These are phyloP conservation scores for Drosophila nr. medialis DNA, from an alignment of 2,888 invertebrate genomes.

Conservation along the genomic window DNA sequence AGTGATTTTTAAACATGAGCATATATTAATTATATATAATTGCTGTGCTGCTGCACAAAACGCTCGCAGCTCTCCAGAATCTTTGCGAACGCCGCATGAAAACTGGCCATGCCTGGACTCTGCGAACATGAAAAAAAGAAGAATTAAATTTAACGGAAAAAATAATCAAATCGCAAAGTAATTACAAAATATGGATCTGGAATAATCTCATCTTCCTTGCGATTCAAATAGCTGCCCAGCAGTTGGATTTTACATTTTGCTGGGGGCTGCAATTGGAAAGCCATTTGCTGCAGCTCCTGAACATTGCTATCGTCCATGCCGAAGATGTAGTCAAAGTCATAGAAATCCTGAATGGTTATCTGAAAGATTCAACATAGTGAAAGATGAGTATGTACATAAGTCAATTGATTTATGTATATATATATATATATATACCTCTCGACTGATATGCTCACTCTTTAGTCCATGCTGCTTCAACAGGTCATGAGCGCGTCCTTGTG, in stretches of 20 bases:
- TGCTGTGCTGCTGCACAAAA: conserved; percentile 54
- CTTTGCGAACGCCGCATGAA: conserved; percentile 74
- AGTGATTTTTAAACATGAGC: not conserved
- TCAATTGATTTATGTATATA: not conserved
- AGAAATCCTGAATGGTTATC: conserved; percentile 90
- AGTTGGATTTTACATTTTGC: conserved; percentile 90
- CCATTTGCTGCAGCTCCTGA: conserved; percentile 86
- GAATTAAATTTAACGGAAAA: not conserved
- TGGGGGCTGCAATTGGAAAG: conserved; percentile 85
- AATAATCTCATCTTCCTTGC: conserved; percentile 90
- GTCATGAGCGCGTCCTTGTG: conserved; percentile 88
- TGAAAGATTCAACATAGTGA: conserved; percentile 79
- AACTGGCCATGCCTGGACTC: conserved; percentile 76
- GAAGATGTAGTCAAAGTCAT: conserved; percentile 93
- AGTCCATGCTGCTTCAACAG: conserved; percentile 87
- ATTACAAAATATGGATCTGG: conserved; percentile 96
- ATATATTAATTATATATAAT: not conserved
- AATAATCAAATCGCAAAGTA: conserved; percentile 13
- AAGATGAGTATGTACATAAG: not conserved
- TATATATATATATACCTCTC: conserved; percentile 84
- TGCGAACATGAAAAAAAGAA: conserved; percentile 27
- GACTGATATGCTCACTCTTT: conserved; percentile 87
- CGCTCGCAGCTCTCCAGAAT: conserved; percentile 71
- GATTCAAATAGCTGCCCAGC: conserved; percentile 92
- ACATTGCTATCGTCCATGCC: conserved; percentile 97